A percentile compares a stretch with the other conserved stretches of the same genome.
phyloP scores from a whole-genome alignment of 1,140 invertebrate genomes.

The Neodiprion fabricii region DNA sequence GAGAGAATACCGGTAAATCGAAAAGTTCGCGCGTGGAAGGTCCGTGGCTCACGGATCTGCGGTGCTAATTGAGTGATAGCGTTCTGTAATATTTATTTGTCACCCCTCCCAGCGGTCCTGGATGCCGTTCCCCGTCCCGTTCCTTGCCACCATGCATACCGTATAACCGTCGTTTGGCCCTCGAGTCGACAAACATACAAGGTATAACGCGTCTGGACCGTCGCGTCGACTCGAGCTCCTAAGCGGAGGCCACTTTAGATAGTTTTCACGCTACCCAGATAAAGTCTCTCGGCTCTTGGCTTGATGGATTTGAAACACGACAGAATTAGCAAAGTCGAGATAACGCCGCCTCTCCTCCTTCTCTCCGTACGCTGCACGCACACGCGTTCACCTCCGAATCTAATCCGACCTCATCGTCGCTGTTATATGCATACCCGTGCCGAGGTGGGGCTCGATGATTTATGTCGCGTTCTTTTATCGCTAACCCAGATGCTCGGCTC shows the following conservation, averaged over 20 bases:
- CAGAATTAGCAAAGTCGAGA: conserved; percentile 30
- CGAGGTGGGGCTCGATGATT: no score
- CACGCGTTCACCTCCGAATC: no score
- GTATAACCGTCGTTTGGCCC: background rate
- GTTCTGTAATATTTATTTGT: conserved; percentile 32
- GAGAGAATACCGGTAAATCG: background rate
- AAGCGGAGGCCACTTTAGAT: conserved; percentile 38
- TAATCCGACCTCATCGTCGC: no score
- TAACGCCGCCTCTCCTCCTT: conserved; percentile 14
- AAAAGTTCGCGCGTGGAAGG: background rate
- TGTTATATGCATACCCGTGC: no score
- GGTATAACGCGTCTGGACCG: background rate
- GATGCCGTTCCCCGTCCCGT: conserved; percentile 35
- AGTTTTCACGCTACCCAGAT: conserved; percentile 19
- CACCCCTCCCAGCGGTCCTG: background rate
- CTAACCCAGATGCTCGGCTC: no score
- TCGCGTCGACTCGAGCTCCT: conserved; percentile 3
- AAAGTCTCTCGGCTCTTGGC: conserved; percentile 1
- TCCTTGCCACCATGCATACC: background rate
- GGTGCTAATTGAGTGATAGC: conserved; percentile 41
- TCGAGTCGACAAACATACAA: background rate
- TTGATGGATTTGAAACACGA: conserved; percentile 36
- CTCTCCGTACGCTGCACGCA: background rate
- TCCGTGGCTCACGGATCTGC: background rate
- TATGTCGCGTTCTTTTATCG: no score